Base-by-base conservation (phyloP, 2,888 invertebrate genomes). In the Axea sp. region DNA sequence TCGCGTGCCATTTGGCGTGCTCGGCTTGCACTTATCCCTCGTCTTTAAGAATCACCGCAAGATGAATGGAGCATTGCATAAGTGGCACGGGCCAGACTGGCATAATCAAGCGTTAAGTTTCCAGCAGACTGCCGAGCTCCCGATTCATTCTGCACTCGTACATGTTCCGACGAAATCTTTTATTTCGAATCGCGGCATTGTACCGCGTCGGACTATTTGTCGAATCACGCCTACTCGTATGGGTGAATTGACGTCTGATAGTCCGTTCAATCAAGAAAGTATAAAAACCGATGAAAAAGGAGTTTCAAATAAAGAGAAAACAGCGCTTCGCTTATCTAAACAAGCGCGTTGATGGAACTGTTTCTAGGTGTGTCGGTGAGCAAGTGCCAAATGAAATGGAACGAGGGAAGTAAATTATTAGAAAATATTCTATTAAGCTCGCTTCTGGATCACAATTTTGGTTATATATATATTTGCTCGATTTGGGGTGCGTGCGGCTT, bases 1-100 rank as follows among this genome's bases (percentile, higher is more conserved):
- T 87, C 84, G 86, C 84, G 83, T 86, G 85, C 86, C 86, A 83
- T 84, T 84, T 84, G 83, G 81, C 78, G 80, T 81, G 75, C 51
- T 47, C 80, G 80, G 79, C 81, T 80, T 81, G 80, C 76, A 69
- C 80, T 81, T 82, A 77, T 79, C 51, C 77, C 80, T 41, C 62
- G 81, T 82, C 81, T 81, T 78, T 73, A 80, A 77, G 80, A 83
- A 84, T 83, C 83, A 80, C 75, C 76, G 73, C 64, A 76, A 65
- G 78, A 78, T 81, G 84, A 84, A 83, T 79, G 77, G 77, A 77
- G 76, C 73, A 72, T 76, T 76, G 49, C 76, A 81, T 62, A 81
- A 84, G 83, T 82, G 85, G 84, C 85, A 81, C 85, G 85, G 84
- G 86, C 84, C 82, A 78, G 73, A 73, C 79, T 78, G 41, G 31